Percentiles rank a stretch among this genome's conserved stretches.
These are phyloP conservation scores for Lota lota DNA, from an alignment of 2,113 vertebrate genomes.

Conservation along the genomic window DNA sequence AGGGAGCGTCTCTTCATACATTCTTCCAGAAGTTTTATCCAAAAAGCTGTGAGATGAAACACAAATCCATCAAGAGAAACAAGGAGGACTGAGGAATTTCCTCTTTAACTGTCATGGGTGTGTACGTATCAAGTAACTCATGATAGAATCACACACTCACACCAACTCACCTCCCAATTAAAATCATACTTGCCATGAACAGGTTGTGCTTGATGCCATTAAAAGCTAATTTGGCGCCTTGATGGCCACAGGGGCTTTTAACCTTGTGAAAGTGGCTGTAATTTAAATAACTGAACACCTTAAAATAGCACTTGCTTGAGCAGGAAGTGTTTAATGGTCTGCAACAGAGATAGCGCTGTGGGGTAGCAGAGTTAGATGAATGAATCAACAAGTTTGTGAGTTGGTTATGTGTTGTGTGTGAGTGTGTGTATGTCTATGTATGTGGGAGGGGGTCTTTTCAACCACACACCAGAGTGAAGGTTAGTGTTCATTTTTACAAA, in stretches of 20 bases:
- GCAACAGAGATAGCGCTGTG: constrained; percentile 15
- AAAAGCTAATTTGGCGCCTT: constrained; percentile 38
- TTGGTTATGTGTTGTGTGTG: neutral
- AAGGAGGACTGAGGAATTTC: neutral
- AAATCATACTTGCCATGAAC: constrained; percentile 10
- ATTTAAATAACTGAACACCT: constrained; percentile 29
- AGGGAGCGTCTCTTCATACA: constrained; percentile 30
- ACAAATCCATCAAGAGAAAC: too few species aligned
- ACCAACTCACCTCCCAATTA: neutral
- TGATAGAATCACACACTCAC: neutral
- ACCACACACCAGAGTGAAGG: neutral
- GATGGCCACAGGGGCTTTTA: constrained; percentile 26
- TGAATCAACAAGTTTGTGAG: constrained; percentile 31
- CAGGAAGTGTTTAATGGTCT: constrained; percentile 18
- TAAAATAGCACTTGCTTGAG: constrained; percentile 20
- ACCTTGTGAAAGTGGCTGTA: constrained; percentile 22
- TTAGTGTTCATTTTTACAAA: neutral
- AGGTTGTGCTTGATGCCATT: constrained; percentile 24
- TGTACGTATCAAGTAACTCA: neutral
- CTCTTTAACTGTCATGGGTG: neutral
- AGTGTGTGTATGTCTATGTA: constrained; percentile 6
- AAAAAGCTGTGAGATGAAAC: constrained; percentile 1
- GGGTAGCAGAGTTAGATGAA: constrained; percentile 23
- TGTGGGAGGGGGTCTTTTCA: neutral
- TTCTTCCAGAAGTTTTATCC: constrained; percentile 6